Conservation (phyloP, 2,888 invertebrate species). For the Eupithecia abbreviata region DNA sequence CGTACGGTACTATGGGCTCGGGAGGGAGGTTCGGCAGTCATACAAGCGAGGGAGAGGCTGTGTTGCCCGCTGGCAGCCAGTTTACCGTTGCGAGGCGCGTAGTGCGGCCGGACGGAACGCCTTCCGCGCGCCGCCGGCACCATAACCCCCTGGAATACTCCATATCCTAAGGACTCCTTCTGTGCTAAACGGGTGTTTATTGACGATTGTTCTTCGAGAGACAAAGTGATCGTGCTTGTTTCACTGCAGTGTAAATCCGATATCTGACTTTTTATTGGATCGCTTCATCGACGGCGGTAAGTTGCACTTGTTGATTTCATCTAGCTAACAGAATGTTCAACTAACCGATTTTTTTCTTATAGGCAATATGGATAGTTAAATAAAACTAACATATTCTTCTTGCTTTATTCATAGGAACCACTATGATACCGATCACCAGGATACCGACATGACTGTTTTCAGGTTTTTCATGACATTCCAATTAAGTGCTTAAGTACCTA, state of each 20-base stretch:
- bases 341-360: background rate
- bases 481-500: background rate
- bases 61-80: conserved; percentile 76
- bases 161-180: conserved; percentile 48
- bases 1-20: conserved; percentile 83
- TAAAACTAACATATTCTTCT: background rate
- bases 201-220: conserved; percentile 69
- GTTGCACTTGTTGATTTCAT: conserved; percentile 47
- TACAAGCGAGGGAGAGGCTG: conserved; percentile 81
- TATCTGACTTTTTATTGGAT: conserved; percentile 79
- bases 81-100: conserved; percentile 84
- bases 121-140: conserved; percentile 79
- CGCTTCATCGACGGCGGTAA: conserved; percentile 72
- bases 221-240: conserved; percentile 80
- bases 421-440: background rate
- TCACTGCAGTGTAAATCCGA: conserved; percentile 79
- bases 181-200: conserved; percentile 63
- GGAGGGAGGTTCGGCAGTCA: conserved; percentile 82
- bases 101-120: conserved; percentile 80
- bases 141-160: conserved; percentile 56
- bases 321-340: background rate
- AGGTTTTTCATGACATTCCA: background rate
- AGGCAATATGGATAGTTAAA: background rate
- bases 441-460: background rate
- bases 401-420: background rate